phyloP scores from a whole-genome alignment of 1,140 invertebrate genomes.

The Drosophila sucinea region DNA sequence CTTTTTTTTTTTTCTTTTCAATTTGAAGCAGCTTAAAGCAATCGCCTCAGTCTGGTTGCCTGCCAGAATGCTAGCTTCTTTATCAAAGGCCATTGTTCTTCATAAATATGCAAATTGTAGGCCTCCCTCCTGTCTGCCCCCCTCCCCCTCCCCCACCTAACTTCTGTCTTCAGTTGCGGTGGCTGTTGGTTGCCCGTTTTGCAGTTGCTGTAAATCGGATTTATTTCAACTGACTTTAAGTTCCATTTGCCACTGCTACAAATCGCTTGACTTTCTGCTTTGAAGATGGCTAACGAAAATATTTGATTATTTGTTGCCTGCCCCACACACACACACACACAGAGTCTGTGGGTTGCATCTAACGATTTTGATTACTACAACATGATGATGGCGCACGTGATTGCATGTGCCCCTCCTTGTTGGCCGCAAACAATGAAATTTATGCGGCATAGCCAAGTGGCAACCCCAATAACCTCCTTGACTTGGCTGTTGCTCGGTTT shows the following conservation, averaged over 20 bases:
- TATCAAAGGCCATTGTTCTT: conserved; percentile 72
- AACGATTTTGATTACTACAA: conserved; percentile 75
- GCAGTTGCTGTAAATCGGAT: conserved; percentile 47
- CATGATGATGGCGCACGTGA: conserved; percentile 50
- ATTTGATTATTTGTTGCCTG: conserved; percentile 66
- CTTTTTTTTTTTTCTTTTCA: conserved; percentile 74
- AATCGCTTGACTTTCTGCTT: conserved; percentile 22
- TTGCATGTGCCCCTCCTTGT: conserved; percentile 48
- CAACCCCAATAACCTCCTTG: conserved; percentile 35
- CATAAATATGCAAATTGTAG: conserved; percentile 81
- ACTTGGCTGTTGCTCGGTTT: conserved; percentile 39
- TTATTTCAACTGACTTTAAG: conserved; percentile 52
- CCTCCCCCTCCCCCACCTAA: not conserved
- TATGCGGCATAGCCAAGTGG: conserved; percentile 35
- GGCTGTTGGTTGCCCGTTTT: conserved; percentile 39
- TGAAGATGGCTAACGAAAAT: conserved; percentile 45
- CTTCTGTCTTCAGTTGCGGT: conserved; percentile 23
- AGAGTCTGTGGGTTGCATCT: conserved; percentile 45
- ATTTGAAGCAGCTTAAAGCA: conserved; percentile 76
- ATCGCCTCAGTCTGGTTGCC: conserved; percentile 42
- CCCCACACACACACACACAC: conserved; percentile 13
- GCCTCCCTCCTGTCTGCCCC: conserved; percentile 15
- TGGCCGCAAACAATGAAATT: conserved; percentile 60
- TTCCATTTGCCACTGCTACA: conserved; percentile 30
- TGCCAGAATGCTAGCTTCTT: conserved; percentile 27